Evolutionary conservation across 2,888 invertebrate genomes (phyloP).

Genomic region (Baccha elongata): DNA sequence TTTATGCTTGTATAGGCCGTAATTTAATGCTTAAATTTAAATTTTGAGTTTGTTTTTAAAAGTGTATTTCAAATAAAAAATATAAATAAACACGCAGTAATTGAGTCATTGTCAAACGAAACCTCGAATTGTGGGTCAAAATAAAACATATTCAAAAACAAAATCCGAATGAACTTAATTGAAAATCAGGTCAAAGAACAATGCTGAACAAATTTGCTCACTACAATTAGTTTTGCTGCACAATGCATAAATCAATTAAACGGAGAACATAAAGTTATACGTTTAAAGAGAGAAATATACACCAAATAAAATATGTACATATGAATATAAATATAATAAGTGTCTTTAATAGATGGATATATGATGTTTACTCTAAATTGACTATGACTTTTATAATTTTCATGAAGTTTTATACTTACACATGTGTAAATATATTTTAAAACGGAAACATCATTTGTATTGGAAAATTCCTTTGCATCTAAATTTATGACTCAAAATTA

Average conservation of each 20-base stretch:
- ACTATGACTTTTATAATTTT: too few relatives aligned
- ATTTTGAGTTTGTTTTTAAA: background rate
- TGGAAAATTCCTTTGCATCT: constrained; percentile 37
- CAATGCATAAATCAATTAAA: constrained; percentile 52
- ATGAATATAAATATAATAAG: too few relatives aligned
- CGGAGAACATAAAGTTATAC: too few relatives aligned
- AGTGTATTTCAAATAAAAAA: background rate
- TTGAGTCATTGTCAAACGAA: constrained; percentile 55
- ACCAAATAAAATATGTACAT: constrained; percentile 29
- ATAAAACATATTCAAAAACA: constrained; percentile 30
- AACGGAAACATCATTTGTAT: constrained; percentile 31
- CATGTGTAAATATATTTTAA: background rate
- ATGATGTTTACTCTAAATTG: too few relatives aligned
- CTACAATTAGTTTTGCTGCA: constrained; percentile 49
- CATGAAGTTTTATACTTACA: too few relatives aligned
- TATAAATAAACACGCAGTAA: constrained; percentile 3
- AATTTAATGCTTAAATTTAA: background rate
- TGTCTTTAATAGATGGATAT: too few relatives aligned
- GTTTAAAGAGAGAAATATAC: background rate
- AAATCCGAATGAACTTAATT: constrained; percentile 37
- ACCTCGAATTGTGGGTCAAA: constrained; percentile 47
- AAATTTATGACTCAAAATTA: constrained; percentile 35
- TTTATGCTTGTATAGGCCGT: constrained; percentile 1
- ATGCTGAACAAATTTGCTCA: constrained; percentile 48
- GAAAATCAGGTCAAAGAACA: constrained; percentile 61